Conservation (phyloP, 2,797 vertebrate species). For the Parambassis ranga region DNA sequence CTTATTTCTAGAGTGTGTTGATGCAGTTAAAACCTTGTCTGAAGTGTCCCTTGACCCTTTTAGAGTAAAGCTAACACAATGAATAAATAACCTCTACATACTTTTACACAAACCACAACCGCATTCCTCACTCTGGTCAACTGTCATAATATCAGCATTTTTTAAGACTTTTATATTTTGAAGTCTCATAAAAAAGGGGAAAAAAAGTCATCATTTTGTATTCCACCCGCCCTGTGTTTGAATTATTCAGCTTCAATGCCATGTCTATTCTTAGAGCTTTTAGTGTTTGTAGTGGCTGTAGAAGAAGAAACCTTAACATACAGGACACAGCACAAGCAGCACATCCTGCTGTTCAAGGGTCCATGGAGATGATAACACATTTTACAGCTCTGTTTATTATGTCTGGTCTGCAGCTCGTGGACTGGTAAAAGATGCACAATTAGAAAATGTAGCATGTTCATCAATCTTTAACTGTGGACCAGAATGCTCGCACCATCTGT, state of each 20-base stretch:
- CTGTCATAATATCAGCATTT: constrained; percentile 28
- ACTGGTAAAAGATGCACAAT: not conserved
- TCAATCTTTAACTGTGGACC: not conserved
- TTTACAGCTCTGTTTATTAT: not conserved
- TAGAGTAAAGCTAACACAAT: not conserved
- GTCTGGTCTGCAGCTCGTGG: too few relatives aligned
- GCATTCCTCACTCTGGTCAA: not conserved
- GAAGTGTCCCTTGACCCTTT: constrained; percentile 19
- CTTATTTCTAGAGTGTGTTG: not conserved
- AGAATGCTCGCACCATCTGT: not conserved
- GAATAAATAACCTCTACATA: not conserved
- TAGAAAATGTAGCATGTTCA: constrained; percentile 19
- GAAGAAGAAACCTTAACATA: constrained; percentile 4
- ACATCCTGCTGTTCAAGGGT: not conserved
- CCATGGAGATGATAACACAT: not conserved
- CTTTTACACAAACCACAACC: constrained; percentile 1
- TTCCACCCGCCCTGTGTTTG: constrained; percentile 60
- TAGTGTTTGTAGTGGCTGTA: constrained; percentile 43
- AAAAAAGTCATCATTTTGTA: constrained; percentile 51
- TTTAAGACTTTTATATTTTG: constrained; percentile 2
- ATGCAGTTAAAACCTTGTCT: not conserved
- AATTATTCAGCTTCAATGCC: constrained; percentile 72
- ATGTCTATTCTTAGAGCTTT: constrained; percentile 66
- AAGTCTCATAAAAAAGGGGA: constrained; percentile 26
- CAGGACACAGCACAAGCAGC: constrained; percentile 13